Percentiles rank a stretch among this genome's conserved stretches.
Conservation (phyloP, 2,888 invertebrate species). For the Macrophya annulata region DNA sequence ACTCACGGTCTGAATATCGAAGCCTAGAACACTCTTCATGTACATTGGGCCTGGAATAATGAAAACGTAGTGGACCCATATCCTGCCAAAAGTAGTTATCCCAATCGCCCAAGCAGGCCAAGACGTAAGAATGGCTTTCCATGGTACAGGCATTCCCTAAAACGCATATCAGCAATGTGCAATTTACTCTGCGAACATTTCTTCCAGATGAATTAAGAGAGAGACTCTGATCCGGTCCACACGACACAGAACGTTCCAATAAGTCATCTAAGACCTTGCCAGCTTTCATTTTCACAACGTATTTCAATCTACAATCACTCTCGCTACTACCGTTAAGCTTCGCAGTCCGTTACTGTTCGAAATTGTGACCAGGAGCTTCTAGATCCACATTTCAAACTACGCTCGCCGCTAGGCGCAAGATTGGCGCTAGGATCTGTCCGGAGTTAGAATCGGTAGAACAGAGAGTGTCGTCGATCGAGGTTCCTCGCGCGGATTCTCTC, state of each 20-base stretch:
- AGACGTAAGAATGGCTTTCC: slow-evolving; percentile 84
- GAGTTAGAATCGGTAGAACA: background rate
- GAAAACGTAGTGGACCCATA: slow-evolving; percentile 88
- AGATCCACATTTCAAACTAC: background rate
- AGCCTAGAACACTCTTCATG: slow-evolving; percentile 86
- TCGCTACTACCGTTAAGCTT: background rate
- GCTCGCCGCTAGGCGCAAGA: background rate
- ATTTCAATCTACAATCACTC: background rate
- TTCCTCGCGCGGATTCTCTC: too few relatives aligned
- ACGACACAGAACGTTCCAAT: background rate
- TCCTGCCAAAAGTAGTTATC: slow-evolving; percentile 88
- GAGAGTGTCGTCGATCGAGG: too few relatives aligned
- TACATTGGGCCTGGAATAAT: slow-evolving; percentile 87
- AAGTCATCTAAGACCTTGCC: background rate
- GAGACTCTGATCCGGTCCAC: background rate
- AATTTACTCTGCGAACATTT: background rate
- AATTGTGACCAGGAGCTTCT: background rate
- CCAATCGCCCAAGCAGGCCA: slow-evolving; percentile 87
- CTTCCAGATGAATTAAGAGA: background rate
- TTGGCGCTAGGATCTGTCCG: background rate
- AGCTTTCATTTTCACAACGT: background rate
- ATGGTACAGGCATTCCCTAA: slow-evolving; percentile 82
- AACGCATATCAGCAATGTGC: slow-evolving; percentile 42
- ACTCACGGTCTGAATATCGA: slow-evolving; percentile 84
- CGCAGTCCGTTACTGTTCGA: background rate